Percentiles rank a stretch among this genome's conserved stretches.
phyloP scores from a whole-genome alignment of 2,888 invertebrate genomes.

The Camptogramma bilineatum region DNA sequence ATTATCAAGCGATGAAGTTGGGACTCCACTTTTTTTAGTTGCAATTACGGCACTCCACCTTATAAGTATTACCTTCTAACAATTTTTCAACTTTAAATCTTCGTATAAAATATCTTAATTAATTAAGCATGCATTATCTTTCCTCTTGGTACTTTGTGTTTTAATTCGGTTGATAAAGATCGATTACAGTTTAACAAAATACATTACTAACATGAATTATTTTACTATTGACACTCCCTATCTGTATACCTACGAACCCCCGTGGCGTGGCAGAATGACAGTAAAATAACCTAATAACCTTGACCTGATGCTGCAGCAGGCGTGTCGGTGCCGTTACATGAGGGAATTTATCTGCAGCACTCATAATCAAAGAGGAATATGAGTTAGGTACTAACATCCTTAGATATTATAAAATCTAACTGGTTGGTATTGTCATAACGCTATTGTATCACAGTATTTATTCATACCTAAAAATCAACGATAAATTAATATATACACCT shows the following conservation, averaged over 20 bases:
- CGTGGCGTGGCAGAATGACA: not conserved
- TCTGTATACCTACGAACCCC: not conserved
- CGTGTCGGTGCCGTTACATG: constrained; percentile 11
- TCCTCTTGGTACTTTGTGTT: too few species aligned
- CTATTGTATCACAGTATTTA: too few species aligned
- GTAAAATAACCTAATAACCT: constrained; percentile 24
- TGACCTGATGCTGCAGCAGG: constrained; percentile 24
- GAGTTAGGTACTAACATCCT: not conserved
- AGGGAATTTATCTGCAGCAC: constrained; percentile 14
- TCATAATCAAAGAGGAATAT: not conserved
- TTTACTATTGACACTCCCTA: not conserved
- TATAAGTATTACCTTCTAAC: too few species aligned
- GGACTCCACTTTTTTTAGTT: too few species aligned
- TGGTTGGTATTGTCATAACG: not conserved
- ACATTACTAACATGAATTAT: too few species aligned
- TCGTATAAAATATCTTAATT: too few species aligned
- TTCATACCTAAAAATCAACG: not conserved
- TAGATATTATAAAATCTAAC: not conserved
- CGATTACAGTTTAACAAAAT: too few species aligned
- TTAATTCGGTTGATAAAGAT: too few species aligned
- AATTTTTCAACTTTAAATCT: too few species aligned
- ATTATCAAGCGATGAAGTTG: too few species aligned
- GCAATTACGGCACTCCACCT: too few species aligned
- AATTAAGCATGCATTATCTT: too few species aligned
- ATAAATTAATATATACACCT: constrained; percentile 1